Evolutionary conservation across 1,140 invertebrate species (phyloP).

Genomic region (Zaprionus vittiger): DNA sequence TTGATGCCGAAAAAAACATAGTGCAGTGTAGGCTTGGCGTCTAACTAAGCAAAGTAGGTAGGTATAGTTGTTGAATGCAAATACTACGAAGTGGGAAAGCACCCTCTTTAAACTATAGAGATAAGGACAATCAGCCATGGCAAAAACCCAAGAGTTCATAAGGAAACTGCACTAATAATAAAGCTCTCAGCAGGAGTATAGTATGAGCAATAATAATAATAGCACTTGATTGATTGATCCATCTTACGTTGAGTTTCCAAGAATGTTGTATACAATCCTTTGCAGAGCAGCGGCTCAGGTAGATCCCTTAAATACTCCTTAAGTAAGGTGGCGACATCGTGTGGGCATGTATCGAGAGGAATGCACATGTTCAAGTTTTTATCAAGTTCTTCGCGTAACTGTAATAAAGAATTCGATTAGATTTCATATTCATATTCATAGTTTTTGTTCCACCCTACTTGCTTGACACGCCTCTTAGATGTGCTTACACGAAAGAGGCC

Average conservation of each 20-base stretch:
- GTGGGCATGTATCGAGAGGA: conserved; percentile 92
- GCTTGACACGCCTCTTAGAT: conserved; percentile 95
- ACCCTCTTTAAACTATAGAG: too few species aligned
- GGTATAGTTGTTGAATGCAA: too few species aligned
- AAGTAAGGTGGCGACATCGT: conserved; percentile 95
- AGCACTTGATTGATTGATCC: neutral
- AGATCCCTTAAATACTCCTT: conserved; percentile 97
- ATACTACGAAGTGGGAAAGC: too few species aligned
- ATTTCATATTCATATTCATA: neutral
- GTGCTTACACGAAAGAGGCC: conserved; percentile 96
- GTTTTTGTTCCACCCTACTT: conserved; percentile 87
- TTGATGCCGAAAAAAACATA: too few species aligned
- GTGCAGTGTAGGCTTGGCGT: too few species aligned
- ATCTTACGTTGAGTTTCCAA: conserved; percentile 95
- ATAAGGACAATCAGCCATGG: too few species aligned
- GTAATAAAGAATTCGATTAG: conserved; percentile 49
- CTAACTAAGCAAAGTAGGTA: too few species aligned
- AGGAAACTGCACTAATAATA: too few species aligned
- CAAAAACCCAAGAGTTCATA: too few species aligned
- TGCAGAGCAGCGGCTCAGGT: conserved; percentile 95
- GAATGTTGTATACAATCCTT: conserved; percentile 94
- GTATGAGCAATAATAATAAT: too few species aligned
- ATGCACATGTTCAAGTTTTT: conserved; percentile 91
- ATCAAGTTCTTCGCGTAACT: conserved; percentile 96
- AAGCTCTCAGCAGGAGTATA: too few species aligned